Percentiles rank a stretch among this genome's conserved stretches.
Evolutionary conservation across 2,797 vertebrate genomes (phyloP).

Genomic region (Anguilla marmorata): DNA sequence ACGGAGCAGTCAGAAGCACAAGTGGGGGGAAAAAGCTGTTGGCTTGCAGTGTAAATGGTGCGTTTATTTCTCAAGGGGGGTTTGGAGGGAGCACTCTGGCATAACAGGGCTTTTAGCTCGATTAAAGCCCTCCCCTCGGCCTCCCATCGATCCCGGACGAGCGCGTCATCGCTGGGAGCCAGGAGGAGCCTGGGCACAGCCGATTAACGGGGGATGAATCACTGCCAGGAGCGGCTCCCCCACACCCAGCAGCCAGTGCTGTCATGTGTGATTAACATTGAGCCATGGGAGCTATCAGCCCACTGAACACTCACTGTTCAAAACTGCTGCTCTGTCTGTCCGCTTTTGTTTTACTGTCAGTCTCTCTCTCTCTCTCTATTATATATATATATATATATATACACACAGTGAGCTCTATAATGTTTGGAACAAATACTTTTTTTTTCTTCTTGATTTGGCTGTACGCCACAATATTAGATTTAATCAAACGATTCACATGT

Average conservation of each 20-base stretch:
- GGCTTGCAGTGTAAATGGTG: constrained; percentile 1
- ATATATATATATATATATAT: not conserved
- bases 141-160: constrained; percentile 14
- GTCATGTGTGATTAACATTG: constrained; percentile 19
- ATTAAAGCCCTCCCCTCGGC: constrained; percentile 17
- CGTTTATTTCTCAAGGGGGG: constrained; percentile 26
- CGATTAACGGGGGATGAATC: constrained; percentile 20
- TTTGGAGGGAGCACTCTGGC: not conserved
- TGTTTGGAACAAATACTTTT: no score
- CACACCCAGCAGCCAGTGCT: constrained; percentile 5
- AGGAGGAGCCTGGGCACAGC: not conserved
- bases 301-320: not conserved
- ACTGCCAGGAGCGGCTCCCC: constrained; percentile 18
- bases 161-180: not conserved
- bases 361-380: not conserved
- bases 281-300: constrained; percentile 13
- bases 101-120: constrained; percentile 11
- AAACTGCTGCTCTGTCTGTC: not conserved
- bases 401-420: not conserved
- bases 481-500: no score
- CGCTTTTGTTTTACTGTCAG: not conserved
- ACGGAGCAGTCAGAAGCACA: not conserved
- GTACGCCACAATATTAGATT: no score
- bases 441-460: no score
- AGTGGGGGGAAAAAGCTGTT: not conserved